phyloP scores from a whole-genome alignment of 2,888 invertebrate genomes.

The Lathronympha strigana region DNA sequence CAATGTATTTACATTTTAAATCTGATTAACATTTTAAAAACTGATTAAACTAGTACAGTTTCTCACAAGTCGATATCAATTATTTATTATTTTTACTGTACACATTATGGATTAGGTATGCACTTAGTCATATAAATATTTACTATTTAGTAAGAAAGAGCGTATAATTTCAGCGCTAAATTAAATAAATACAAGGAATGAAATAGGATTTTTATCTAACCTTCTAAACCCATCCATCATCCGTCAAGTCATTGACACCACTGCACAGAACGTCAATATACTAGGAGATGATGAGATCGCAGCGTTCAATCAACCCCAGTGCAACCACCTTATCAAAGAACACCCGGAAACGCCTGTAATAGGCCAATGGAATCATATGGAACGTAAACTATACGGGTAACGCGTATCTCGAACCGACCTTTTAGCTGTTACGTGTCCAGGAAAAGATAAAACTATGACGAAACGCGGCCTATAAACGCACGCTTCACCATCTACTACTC shows the following conservation, averaged over 20 bases:
- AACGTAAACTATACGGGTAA: conserved; percentile 19
- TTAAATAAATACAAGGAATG: neutral
- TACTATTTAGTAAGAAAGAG: too few relatives aligned
- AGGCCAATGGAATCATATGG: conserved; percentile 30
- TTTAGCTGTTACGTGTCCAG: conserved; percentile 33
- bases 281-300: conserved; percentile 74
- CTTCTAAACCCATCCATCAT: too few relatives aligned
- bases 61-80: too few relatives aligned
- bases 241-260: conserved; percentile 79
- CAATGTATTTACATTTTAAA: too few relatives aligned
- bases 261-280: conserved; percentile 71
- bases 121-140: too few relatives aligned
- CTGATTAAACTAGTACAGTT: too few relatives aligned
- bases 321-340: conserved; percentile 74
- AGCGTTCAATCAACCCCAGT: conserved; percentile 75
- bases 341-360: conserved; percentile 40
- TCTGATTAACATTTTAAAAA: too few relatives aligned
- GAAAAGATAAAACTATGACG: conserved; percentile 40
- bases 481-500: conserved; percentile 52
- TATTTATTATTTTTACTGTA: too few relatives aligned
- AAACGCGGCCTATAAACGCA: conserved; percentile 40
- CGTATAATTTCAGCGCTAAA: too few relatives aligned
- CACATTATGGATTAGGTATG: too few relatives aligned
- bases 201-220: neutral
- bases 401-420: conserved; percentile 21